phyloP scores from a whole-genome alignment of 2,113 vertebrate genomes.

The Nothobranchius kuhntae region DNA sequence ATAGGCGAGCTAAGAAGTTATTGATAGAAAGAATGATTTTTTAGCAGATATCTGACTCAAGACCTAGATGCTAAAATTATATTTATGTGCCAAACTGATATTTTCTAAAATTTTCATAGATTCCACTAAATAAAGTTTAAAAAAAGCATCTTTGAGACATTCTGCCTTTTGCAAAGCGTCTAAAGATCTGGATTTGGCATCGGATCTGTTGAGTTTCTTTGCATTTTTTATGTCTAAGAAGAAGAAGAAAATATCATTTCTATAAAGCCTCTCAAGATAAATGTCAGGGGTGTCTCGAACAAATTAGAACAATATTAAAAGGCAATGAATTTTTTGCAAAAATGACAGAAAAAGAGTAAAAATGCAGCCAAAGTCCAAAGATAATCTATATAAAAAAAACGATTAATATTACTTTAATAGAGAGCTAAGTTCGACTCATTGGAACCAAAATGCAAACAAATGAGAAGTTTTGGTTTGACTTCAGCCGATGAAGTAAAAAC shows the following conservation, averaged over 20 bases:
- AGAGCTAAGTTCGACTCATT: too few relatives aligned
- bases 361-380: not conserved
- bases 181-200: not conserved
- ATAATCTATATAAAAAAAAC: too few relatives aligned
- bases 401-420: too few relatives aligned
- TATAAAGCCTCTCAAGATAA: too few relatives aligned
- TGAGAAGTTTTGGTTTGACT: not conserved
- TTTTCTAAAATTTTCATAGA: not conserved
- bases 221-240: too few relatives aligned
- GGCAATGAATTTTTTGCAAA: not conserved
- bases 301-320: not conserved
- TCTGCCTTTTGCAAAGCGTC: not conserved
- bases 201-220: too few relatives aligned
- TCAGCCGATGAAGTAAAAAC: slow-evolving; percentile 18
- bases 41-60: not conserved
- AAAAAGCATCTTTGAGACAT: not conserved
- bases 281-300: not conserved
- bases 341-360: not conserved
- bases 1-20: not conserved
- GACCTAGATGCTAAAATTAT: not conserved
- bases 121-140: not conserved
- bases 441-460: not conserved
- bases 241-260: too few relatives aligned
- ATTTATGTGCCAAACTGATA: not conserved
- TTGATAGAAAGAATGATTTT: not conserved